phyloP scores from a whole-genome alignment of 64 coral and sea anemone species.

The Montipora sp. region DNA sequence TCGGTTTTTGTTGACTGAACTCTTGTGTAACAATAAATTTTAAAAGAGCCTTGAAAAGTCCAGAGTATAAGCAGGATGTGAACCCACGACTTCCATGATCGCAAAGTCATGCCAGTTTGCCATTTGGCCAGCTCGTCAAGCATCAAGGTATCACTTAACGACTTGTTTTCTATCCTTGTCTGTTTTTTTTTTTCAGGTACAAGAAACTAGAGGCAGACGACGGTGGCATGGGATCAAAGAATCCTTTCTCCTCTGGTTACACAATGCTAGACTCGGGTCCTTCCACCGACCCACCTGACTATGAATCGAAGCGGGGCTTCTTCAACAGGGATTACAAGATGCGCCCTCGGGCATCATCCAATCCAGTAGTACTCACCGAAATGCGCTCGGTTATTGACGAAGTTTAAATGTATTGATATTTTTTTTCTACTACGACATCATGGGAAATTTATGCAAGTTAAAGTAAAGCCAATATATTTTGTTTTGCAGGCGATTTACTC shows the following conservation, averaged over 20 bases:
- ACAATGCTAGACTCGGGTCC: slow-evolving; percentile 30
- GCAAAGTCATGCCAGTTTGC: too few relatives aligned
- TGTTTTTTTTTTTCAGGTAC: slow-evolving; percentile 7
- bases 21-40: too few relatives aligned
- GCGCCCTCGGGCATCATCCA: not conserved
- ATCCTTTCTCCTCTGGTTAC: slow-evolving; percentile 67
- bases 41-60: too few relatives aligned
- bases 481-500: too few relatives aligned
- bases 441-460: too few relatives aligned
- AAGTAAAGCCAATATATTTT: not conserved
- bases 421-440: too few relatives aligned
- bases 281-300: not conserved
- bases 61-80: too few relatives aligned
- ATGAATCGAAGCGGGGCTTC: not conserved
- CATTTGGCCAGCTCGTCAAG: not conserved
- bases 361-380: not conserved
- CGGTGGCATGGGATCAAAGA: slow-evolving; percentile 10
- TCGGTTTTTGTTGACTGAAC: too few relatives aligned
- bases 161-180: not conserved
- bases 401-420: not conserved
- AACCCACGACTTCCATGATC: too few relatives aligned
- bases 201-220: slow-evolving; percentile 70
- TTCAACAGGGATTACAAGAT: not conserved
- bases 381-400: not conserved
- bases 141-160: not conserved